These are phyloP conservation scores for Erebia aethiops DNA, from an alignment of 2,888 invertebrate species.

Conservation along the genomic window DNA sequence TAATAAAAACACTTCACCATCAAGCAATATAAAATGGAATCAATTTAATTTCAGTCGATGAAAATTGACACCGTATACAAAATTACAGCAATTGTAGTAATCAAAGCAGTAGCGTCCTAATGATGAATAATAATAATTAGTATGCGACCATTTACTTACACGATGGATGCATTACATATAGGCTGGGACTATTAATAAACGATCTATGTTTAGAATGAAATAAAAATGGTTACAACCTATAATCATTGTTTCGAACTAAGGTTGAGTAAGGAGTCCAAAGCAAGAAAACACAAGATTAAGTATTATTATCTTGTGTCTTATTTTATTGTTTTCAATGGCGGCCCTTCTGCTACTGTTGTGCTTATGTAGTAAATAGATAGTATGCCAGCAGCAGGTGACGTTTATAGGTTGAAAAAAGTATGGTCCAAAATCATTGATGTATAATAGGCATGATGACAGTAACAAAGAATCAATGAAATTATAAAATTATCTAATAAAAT, in stretches of 20 bases:
- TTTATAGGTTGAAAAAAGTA: no score
- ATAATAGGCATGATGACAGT: no score
- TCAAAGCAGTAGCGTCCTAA: conserved; percentile 18
- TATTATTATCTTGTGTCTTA: no score
- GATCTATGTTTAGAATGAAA: conserved; percentile 10
- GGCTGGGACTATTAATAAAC: conserved; percentile 14
- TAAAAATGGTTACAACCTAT: background rate
- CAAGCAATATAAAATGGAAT: background rate
- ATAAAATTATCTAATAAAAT: no score
- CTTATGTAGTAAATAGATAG: no score
- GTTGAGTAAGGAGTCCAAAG: no score
- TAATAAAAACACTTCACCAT: background rate
- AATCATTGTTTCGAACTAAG: background rate
- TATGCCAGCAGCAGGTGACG: no score
- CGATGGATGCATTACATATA: background rate
- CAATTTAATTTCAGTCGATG: background rate
- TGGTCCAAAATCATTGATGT: no score
- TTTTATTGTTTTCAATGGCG: no score
- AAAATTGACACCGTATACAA: conserved; percentile 12
- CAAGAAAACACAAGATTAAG: no score
- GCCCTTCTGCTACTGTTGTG: no score
- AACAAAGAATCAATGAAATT: no score
- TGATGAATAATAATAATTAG: conserved; percentile 18
- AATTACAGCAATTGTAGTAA: conserved; percentile 18
- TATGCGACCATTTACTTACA: conserved; percentile 15